Evolutionary conservation across 2,888 invertebrate species (phyloP), one percentile per base, ranked within the genome.

Genomic region (Sphaerophoria rueppellii): DNA sequence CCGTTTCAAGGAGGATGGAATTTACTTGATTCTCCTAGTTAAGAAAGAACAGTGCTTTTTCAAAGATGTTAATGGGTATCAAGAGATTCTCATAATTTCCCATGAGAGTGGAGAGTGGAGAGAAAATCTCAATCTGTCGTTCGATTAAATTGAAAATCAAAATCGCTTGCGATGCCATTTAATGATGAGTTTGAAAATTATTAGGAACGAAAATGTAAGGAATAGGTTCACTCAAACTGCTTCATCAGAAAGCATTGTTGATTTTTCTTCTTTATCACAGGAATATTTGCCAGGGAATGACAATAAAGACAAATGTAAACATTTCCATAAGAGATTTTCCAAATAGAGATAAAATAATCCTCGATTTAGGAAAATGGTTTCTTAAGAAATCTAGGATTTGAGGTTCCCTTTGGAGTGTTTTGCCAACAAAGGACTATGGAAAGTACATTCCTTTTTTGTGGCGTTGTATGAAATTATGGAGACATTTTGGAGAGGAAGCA

Each of bases 221-320:
- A 11, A 43, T 9, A 43, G 12, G 12, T 43, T 24, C 14, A 61
- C n/a, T n/a, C n/a, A n/a, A 4, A 9, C 5, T 61, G 11, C 6
- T 12, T 40, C 4, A 24, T 12, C 6, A 9, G 12, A 12, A 6
- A 9, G 40, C 24, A 43, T 46, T 63, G 34, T 46, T 14, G 48
- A 48, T 46, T 32, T 63, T 9, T 6, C 5, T 9, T 34, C 46
- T n/a, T n/a, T 12, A 4, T 4, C 2, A 6, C 11, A 12, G n/a
- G 11, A 61, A 32, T 32, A 12, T 32, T 4, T 34, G 14, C 34
- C 34, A 63, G 4, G 4, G 4, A 46, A n/a, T 63, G 61, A 63
- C 61, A 63, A 63, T n/a, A 50, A 76, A 52, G 58, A 52, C 34
- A 52, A 76, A 63, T 76, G 46, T 70, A 81, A 81, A 71, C 76